Conservation (phyloP, 2,888 invertebrate genomes). For the Papilio protenor region DNA sequence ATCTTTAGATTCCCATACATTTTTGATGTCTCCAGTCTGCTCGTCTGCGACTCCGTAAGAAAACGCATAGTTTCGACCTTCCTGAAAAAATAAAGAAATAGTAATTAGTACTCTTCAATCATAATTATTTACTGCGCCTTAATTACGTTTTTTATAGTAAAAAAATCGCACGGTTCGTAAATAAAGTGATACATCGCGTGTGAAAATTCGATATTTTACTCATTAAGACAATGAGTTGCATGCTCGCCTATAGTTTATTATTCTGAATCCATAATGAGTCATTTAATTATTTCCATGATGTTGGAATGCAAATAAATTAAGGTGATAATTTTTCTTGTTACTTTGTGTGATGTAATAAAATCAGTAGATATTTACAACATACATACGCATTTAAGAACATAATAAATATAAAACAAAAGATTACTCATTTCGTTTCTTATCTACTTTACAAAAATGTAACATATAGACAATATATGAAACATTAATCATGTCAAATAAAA, state of each 20-base stretch:
- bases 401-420: not conserved
- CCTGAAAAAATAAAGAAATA: conserved; percentile 67
- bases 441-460: not conserved
- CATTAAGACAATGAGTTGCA: conserved; percentile 72
- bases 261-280: conserved; percentile 73
- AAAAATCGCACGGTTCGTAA: conserved; percentile 61
- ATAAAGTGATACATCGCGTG: conserved; percentile 74
- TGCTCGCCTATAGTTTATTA: conserved; percentile 69
- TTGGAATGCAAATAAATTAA: conserved; percentile 57
- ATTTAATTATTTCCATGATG: conserved; percentile 73
- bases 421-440: not conserved
- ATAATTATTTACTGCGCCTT: conserved; percentile 56
- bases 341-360: not conserved
- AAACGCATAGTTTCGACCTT: conserved; percentile 84
- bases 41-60: conserved; percentile 86
- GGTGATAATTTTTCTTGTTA: not conserved
- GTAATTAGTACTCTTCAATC: conserved; percentile 46
- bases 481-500: not conserved
- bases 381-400: not conserved
- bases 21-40: conserved; percentile 85
- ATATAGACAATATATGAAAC: not conserved
- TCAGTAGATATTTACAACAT: not conserved
- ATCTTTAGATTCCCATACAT: conserved; percentile 86
- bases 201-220: conserved; percentile 71
- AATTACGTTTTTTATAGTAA: conserved; percentile 59